Percentiles rank a stretch among this genome's conserved stretches.
phyloP scores from a whole-genome alignment of 2,888 invertebrate genomes.

The Drosophila lacicola region DNA sequence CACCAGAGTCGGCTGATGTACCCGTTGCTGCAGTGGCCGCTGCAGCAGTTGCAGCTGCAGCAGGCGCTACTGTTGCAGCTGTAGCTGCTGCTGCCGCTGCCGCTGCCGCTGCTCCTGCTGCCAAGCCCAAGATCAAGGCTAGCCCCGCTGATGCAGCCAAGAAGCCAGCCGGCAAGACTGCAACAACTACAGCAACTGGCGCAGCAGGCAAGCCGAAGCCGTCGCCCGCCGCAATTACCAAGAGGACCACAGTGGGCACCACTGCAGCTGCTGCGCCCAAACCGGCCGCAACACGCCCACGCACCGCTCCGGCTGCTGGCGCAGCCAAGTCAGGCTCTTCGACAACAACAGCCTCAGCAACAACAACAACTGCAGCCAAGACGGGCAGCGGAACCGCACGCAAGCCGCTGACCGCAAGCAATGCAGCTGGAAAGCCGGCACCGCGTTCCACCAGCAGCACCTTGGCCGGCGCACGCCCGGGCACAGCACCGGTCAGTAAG shows the following conservation, averaged over 20 bases:
- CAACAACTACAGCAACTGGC: slow-evolving; percentile 10
- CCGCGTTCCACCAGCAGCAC: slow-evolving; percentile 38
- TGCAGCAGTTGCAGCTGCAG: slow-evolving; percentile 31
- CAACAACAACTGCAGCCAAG: slow-evolving; percentile 42
- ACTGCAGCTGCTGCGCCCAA: slow-evolving; percentile 37
- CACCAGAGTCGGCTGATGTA: slow-evolving; percentile 3
- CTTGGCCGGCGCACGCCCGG: slow-evolving; percentile 49
- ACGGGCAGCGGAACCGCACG: slow-evolving; percentile 45
- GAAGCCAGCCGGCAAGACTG: slow-evolving; percentile 51
- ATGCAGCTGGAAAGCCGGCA: slow-evolving; percentile 54
- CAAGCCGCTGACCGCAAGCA: slow-evolving; percentile 45
- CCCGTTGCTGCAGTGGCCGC: slow-evolving; percentile 17
- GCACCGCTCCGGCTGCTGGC: slow-evolving; percentile 66
- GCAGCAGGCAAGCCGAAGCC: slow-evolving; percentile 53
- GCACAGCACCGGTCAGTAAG: slow-evolving; percentile 54
- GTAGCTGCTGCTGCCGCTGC: background rate
- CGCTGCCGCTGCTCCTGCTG: slow-evolving; percentile 34
- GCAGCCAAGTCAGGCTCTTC: slow-evolving; percentile 36
- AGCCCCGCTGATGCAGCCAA: slow-evolving; percentile 49
- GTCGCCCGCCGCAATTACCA: slow-evolving; percentile 33
- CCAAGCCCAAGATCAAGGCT: slow-evolving; percentile 53
- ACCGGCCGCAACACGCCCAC: slow-evolving; percentile 62
- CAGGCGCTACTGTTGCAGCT: slow-evolving; percentile 30
- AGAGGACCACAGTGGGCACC: slow-evolving; percentile 26
- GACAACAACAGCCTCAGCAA: slow-evolving; percentile 49